Base-by-base conservation (phyloP, 2,888 invertebrate species). In the Tholera decimalis region DNA sequence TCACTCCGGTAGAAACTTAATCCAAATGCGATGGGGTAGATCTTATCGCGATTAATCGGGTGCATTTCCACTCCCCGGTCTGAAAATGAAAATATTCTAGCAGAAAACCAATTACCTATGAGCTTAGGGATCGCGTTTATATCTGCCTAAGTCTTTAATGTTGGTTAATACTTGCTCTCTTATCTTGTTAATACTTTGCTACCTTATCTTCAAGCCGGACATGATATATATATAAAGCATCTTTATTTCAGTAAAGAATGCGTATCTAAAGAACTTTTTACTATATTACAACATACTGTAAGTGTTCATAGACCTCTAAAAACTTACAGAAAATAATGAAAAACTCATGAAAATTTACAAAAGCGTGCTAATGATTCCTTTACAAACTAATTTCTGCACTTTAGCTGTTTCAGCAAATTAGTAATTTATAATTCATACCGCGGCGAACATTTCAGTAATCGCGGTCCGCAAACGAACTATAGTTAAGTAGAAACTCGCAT, bases 401-500 rank as follows among this genome's bases (percentile, higher is more conserved):
- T 77, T 65, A 50, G 67, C 55, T 26, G 59, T 78, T 83, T 80
- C 78, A 57, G 74, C 75, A 82, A 88, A 86, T 86, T 82, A 85
- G 80, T 82, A 64, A 83, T 83, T 85, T 85, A 86, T 87, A 84
- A 90, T 89, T 88, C 85, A 87, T 77, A 83, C 79, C 79, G 64
- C 64, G 61, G 44, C 33, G 30, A 68, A 64, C 67, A 71, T 71
- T 71, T 73, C 62, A 58, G 74, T 80, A 79, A 76, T 75, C 75
- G 74, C 58, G 71, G 78, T 77, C 46, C 84, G 87, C 88, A 85
- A 80, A 72, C 58, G 59, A 89, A 89, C 89, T 92, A 91, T 90
- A 92, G 89, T 80, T 86, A 91, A 93, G 92, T 92, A 88, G 85
- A 84, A 91, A 92, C 89, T 92, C 89, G 86, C 92, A 92, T 94